Evolutionary conservation across 2,888 invertebrate genomes (phyloP), one percentile per base, ranked within the genome.

Genomic region (Caenorhabditis sp.): DNA sequence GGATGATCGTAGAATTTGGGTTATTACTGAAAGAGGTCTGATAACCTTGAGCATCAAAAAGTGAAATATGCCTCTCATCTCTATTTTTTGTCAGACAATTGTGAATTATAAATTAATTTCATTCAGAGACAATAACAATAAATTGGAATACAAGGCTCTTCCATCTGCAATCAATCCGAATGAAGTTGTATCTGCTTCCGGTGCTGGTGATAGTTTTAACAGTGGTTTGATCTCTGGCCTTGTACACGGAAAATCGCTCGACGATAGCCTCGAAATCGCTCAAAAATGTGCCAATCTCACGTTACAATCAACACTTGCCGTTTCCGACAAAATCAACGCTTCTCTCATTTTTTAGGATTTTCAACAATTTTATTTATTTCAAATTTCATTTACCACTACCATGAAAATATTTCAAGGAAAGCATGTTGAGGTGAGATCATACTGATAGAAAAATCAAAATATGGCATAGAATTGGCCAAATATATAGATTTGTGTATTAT

Each of bases 161-260:
- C 60, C 63, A n/a, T 54, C 72, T 1, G 69, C 76, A 17, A 57
- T 62, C 36, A 58, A 63, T 51, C 66, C 62, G 54, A 60, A 66
- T 12, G 60, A 76, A 8, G 62, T 86, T 54, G 77, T 84, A 23
- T 86, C 84, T 0, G 86, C 79, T 31, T 86, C 86, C 8, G 86
- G 86, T 21, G 84, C 85, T 17, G 86, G 86, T 0, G 85, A 85
- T 66, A 78, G 80, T 58, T 74, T 78, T 60, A 80, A 80, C 68
- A 72, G 76, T 54, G 80, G 80, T 0, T 54, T 80, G 0, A 70
- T 80, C 21, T 55, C 76, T 1, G 78, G 74, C 12, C 17, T 77
- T 12, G 64, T 71, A 1, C 64, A 74, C 24, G 62, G 65, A 12
- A 60, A 71, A 17, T 14, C 76, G 0, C 58, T 68, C 2, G 69